These are phyloP conservation scores for Polyploca ridens DNA, from an alignment of 2,888 invertebrate genomes.

Conservation along the genomic window DNA sequence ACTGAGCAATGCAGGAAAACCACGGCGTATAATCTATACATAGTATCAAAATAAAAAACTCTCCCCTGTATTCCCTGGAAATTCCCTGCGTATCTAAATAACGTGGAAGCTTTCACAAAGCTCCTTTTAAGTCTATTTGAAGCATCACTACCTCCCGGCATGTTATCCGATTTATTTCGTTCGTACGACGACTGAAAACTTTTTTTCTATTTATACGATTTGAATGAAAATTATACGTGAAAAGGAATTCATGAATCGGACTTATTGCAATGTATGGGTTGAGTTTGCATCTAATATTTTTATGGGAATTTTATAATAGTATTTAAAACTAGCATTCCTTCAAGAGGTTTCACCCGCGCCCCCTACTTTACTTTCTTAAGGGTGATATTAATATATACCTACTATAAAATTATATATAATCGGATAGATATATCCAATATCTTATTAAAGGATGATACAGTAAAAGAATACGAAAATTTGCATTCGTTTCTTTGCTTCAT, in stretches of 20 bases:
- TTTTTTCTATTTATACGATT: slow-evolving; percentile 3
- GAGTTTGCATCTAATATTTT: neutral
- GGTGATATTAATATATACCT: no score
- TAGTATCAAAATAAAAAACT: neutral
- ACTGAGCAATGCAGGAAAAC: no score
- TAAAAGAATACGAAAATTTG: no score
- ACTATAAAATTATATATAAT: no score
- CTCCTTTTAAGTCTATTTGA: slow-evolving; percentile 9
- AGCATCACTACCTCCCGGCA: neutral
- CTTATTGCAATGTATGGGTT: neutral
- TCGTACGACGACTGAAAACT: neutral
- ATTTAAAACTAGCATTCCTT: no score
- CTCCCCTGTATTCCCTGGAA: neutral
- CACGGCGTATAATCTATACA: neutral
- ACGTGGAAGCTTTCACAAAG: neutral
- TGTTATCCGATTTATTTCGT: slow-evolving; percentile 3
- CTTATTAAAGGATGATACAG: no score
- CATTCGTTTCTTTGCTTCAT: no score
- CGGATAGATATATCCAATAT: no score
- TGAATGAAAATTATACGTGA: neutral
- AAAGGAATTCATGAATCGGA: neutral
- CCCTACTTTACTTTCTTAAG: no score
- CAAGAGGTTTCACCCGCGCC: no score
- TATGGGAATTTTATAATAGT: no score
- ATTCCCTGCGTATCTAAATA: neutral